A percentile compares a stretch with the other conserved stretches of the same genome.
Conservation (phyloP, 2,113 vertebrate genomes). For the Neodontobutis hainanensis region DNA sequence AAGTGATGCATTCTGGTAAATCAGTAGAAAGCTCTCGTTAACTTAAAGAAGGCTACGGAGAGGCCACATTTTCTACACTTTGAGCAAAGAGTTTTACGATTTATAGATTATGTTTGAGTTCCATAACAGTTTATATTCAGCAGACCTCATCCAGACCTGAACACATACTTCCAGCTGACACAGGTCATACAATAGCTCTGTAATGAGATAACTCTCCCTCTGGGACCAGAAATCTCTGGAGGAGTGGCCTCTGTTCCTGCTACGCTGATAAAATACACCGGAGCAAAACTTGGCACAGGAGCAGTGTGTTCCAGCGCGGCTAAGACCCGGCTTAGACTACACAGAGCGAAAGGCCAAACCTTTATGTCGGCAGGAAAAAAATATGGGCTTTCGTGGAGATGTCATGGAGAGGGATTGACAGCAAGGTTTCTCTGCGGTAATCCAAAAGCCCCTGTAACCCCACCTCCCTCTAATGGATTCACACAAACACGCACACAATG, state of each 20-base stretch:
- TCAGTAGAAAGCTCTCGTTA: too few species aligned
- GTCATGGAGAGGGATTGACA: slow-evolving; percentile 27
- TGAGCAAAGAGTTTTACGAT: not conserved
- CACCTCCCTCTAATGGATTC: slow-evolving; percentile 8
- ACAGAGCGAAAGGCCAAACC: slow-evolving; percentile 33
- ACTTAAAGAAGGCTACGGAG: too few species aligned
- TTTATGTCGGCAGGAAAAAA: slow-evolving; percentile 46
- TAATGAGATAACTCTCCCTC: slow-evolving; percentile 10
- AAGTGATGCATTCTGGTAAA: too few species aligned
- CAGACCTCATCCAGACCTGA: not conserved
- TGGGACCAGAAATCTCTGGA: slow-evolving; percentile 24
- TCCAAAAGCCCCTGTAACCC: slow-evolving; percentile 31
- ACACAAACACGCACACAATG: slow-evolving; percentile 10
- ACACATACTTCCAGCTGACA: not conserved
- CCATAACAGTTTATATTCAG: not conserved
- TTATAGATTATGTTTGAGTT: not conserved
- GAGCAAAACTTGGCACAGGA: slow-evolving; percentile 17
- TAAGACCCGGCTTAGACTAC: slow-evolving; percentile 34
- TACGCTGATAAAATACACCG: slow-evolving; percentile 37
- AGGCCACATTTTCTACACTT: too few species aligned
- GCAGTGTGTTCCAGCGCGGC: not conserved
- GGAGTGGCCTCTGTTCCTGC: slow-evolving; percentile 28
- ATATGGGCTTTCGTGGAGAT: slow-evolving; percentile 30
- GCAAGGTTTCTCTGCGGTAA: slow-evolving; percentile 58
- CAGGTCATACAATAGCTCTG: not conserved